Evolutionary conservation across 2,113 vertebrate species (phyloP).

Genomic region (Halcyon senegalensis): DNA sequence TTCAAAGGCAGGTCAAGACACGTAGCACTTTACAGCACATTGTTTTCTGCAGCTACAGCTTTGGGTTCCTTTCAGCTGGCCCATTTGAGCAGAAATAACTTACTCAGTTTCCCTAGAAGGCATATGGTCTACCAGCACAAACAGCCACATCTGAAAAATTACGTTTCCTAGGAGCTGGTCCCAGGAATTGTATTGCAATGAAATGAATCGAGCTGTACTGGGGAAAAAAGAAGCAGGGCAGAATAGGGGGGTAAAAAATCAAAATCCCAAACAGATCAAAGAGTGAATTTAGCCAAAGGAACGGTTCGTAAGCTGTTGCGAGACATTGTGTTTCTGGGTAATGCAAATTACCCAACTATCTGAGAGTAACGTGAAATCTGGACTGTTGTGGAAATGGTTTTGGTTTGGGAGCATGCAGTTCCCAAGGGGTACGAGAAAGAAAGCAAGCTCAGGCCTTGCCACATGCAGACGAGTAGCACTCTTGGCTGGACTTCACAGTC

Average conservation of each 20-base stretch:
- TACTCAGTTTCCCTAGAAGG: neutral
- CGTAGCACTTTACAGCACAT: accelerated
- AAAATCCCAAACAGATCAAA: neutral
- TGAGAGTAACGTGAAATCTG: neutral
- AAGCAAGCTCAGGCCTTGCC: neutral
- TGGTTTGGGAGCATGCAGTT: neutral
- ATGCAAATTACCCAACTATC: neutral
- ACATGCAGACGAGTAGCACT: neutral
- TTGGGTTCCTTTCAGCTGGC: neutral
- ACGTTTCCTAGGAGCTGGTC: neutral
- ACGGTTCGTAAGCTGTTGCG: neutral
- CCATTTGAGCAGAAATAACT: neutral
- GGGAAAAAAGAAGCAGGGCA: neutral
- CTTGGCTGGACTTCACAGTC: neutral
- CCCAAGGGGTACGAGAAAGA: neutral
- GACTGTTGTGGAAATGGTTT: neutral
- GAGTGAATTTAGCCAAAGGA: neutral
- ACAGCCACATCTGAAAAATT: neutral
- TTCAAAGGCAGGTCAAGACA: neutral
- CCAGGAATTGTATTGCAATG: neutral
- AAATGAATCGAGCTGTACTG: neutral
- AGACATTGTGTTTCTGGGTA: neutral
- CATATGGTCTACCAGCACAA: neutral
- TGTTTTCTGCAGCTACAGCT: neutral
- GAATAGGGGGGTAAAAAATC: neutral